Conservation (phyloP, 2,797 vertebrate species). For the Anguilla marmorata region DNA sequence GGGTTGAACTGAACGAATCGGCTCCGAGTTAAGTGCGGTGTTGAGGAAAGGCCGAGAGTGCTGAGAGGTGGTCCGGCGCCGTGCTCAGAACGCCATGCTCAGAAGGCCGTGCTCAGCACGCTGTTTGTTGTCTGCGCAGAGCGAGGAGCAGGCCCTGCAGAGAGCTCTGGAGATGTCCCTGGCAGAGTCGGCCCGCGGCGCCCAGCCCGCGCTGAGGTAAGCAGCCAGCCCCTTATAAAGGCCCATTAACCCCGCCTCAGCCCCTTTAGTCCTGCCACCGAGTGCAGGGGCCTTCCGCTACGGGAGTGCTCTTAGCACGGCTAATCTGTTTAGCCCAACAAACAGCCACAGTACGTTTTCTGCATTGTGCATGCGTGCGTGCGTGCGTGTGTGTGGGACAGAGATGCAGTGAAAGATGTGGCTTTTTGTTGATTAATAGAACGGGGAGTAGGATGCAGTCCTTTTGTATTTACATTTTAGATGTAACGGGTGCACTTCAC, state of each 20-base stretch:
- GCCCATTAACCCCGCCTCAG: neutral
- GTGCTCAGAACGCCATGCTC: neutral
- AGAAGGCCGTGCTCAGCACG: neutral
- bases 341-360: neutral
- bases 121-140: conserved; percentile 65
- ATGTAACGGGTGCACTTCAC: neutral
- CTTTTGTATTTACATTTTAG: conserved; percentile 5
- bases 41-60: neutral
- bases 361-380: neutral
- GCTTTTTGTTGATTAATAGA: no score
- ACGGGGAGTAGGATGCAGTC: no score
- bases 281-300: neutral
- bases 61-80: neutral
- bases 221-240: neutral
- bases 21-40: neutral
- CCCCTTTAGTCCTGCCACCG: neutral
- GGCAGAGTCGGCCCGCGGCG: conserved; percentile 72
- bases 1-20: neutral
- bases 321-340: neutral
- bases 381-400: neutral
- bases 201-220: conserved; percentile 69
- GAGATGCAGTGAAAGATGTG: no score
- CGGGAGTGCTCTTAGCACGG: neutral
- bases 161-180: conserved; percentile 92
- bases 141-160: conserved; percentile 93